Base-by-base conservation (phyloP, 2,113 vertebrate species). In the Chionis minor region DNA sequence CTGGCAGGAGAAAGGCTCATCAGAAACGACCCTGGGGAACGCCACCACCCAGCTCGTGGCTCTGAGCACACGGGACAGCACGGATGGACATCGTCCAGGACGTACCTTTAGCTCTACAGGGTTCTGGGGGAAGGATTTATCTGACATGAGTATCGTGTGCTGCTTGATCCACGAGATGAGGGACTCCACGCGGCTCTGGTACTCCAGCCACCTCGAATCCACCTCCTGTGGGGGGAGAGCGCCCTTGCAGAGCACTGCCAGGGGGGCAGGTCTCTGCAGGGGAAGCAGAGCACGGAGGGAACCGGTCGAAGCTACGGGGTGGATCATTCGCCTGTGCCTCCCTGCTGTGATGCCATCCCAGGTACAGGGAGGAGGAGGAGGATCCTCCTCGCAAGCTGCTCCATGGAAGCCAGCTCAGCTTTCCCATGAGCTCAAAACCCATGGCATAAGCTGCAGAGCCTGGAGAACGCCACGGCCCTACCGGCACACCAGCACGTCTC, bases 121-220 rank as follows among this genome's bases (percentile, higher is more conserved):
- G 98, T 99, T 99, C 96, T 99, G 99, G 88, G 99, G 99, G 65
- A 99, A 99, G 96, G 98, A 99, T 98, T 99, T 99, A 97, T 99
- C 99, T 77, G 99, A 99, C 99, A 99, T 99, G 94, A 99, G 96
- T 97, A 98, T 97, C 75, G 97, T 99, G 94, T 99, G 99, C 96
- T 99, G 99, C 94, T 98, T 99, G 98, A 99, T 99, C 99, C 99
- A 99, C 38, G 99, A 99, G 97, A 99, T 97, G 96, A 99, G 98
- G 80, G 99, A 98, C 62, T 98, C 98, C 97, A 99, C 98, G 10
- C 98, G 97, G 95, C 98, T 98, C 98, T 99, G 99, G 97, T 99
- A 99, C 92, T 99, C 99, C 44, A 99, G 96, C 99, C 99, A 99
- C 93, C 98, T 98, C 40, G 98, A 98, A 89, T 99, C 99, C 96